A percentile compares a stretch with the other conserved stretches of the same genome.
These are phyloP conservation scores for Doris montereyensis DNA, from an alignment of 2,888 invertebrate genomes.

Conservation along the genomic window DNA sequence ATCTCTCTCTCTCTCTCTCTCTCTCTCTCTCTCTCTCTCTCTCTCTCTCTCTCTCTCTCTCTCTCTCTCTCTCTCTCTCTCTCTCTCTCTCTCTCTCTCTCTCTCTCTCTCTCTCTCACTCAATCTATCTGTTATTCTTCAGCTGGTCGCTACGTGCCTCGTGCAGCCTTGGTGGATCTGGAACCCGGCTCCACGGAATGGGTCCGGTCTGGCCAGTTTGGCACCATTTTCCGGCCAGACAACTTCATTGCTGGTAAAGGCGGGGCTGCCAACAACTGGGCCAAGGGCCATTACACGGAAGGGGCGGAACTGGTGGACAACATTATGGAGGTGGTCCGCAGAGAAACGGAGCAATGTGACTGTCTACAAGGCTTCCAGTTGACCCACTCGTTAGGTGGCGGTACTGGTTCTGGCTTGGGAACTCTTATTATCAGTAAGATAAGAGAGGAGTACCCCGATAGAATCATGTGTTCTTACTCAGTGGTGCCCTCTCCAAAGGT, in stretches of 20 bases:
- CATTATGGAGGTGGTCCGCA: conserved; percentile 70
- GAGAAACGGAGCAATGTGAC: conserved; percentile 70
- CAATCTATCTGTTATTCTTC: too few relatives aligned
- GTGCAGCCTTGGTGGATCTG: conserved; percentile 82
- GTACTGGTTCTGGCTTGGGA: conserved; percentile 91
- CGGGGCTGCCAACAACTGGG: conserved; percentile 70
- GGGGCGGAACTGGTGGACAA: conserved; percentile 71
- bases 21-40: conserved; percentile 11
- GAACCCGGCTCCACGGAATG: conserved; percentile 98
- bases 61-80: not conserved
- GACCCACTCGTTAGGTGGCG: conserved; percentile 83
- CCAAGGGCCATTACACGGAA: conserved; percentile 69
- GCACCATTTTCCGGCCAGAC: conserved; percentile 92
- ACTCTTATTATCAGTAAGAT: conserved; percentile 94
- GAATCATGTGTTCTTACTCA: conserved; percentile 96
- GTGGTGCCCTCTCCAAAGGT: conserved; percentile 89
- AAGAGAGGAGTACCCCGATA: conserved; percentile 91
- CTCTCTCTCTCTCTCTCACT: too few relatives aligned
- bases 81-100: not conserved
- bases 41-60: not conserved
- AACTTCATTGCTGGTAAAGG: conserved; percentile 85
- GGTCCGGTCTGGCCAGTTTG: conserved; percentile 92
- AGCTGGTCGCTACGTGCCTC: conserved; percentile 40
- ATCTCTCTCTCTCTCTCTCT: not conserved
- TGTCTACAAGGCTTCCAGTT: conserved; percentile 72